Evolutionary conservation across 2,797 vertebrate species (phyloP), one percentile per base, ranked within the genome.

Genomic region (Amblyraja radiata): DNA sequence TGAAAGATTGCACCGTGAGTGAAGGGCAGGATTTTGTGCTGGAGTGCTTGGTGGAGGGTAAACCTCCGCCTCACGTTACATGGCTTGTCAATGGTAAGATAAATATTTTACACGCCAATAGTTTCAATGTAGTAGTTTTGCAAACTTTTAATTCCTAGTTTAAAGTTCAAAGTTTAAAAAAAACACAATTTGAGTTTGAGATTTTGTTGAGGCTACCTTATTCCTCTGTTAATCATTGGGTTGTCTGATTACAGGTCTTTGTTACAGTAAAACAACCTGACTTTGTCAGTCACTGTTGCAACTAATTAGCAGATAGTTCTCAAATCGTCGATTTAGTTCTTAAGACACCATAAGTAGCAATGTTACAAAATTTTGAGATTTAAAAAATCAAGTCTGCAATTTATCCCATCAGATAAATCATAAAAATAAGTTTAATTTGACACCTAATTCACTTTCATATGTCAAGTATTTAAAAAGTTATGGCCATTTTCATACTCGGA

Each of bases 1-100:
- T 98, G 93, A 96, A 95, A 93, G 96, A 96, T 76, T 97, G 96
- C 93, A 94, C 94, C 0, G 96, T 98, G 93, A 94, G 95, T 0
- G 97, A 98, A 94, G 97, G 97, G 54, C 96, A 98, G 94, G 97
- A 96, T 94, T 96, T 98, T 0, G 95, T 96, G 93, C 95, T 98
- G 94, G 96, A 95, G 93, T 98, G 97, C 93, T 95, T 94, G 0
- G 95, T 98, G 83, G 95, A 95, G 92, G 97, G 97, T 0, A 94
- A 94, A 28, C 97, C 97, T 0, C 91, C 93, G 32, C 97, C 97
- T 21, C 95, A 83, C 10, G 95, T 98, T 95, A 95, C 95, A 0
- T 98, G 97, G 97, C 95, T 97, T n/a, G 95, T 97, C 86, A 97
- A 98, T 28, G 97, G 97, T 98, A 96, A 98, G 96, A 79, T n/a